phyloP scores from a whole-genome alignment of 2,888 invertebrate species.

The Pomacea canaliculata region DNA sequence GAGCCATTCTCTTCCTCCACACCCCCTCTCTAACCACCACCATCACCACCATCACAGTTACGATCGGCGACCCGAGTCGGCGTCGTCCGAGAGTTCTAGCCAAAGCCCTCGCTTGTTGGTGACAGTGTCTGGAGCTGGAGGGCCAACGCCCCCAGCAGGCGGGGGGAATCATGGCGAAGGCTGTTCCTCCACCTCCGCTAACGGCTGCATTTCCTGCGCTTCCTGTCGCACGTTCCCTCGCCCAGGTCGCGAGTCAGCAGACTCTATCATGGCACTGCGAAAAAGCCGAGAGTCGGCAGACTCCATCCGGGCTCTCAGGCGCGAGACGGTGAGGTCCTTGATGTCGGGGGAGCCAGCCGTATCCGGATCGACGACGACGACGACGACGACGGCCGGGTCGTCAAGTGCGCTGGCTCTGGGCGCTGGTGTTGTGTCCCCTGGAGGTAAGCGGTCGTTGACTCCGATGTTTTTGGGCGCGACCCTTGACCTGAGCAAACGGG shows the following conservation, averaged over 20 bases:
- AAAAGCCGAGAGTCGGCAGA: slow-evolving; percentile 28
- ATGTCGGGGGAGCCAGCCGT: background rate
- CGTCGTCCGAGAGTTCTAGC: slow-evolving; percentile 19
- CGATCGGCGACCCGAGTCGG: slow-evolving; percentile 14
- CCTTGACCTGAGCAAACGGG: slow-evolving; percentile 43
- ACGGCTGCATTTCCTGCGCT: slow-evolving; percentile 14
- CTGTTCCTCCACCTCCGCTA: background rate
- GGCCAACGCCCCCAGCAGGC: background rate
- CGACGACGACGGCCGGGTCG: background rate
- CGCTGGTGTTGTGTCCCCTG: slow-evolving; percentile 2
- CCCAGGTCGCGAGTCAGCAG: slow-evolving; percentile 26
- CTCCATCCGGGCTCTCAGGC: slow-evolving; percentile 29
- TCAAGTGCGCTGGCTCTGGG: background rate
- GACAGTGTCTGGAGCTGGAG: background rate
- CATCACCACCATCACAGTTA: background rate
- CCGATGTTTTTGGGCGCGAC: slow-evolving; percentile 41
- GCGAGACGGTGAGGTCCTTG: slow-evolving; percentile 22
- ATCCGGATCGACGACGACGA: too few species aligned
- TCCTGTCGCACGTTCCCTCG: slow-evolving; percentile 12
- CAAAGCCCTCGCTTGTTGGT: slow-evolving; percentile 15
- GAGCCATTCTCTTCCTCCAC: background rate
- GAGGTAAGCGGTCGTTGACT: slow-evolving; percentile 41
- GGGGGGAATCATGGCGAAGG: too few species aligned
- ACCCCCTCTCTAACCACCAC: background rate
- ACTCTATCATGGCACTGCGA: slow-evolving; percentile 32